Conservation (phyloP, 2,888 invertebrate genomes). For the Cantharis lateralis region DNA sequence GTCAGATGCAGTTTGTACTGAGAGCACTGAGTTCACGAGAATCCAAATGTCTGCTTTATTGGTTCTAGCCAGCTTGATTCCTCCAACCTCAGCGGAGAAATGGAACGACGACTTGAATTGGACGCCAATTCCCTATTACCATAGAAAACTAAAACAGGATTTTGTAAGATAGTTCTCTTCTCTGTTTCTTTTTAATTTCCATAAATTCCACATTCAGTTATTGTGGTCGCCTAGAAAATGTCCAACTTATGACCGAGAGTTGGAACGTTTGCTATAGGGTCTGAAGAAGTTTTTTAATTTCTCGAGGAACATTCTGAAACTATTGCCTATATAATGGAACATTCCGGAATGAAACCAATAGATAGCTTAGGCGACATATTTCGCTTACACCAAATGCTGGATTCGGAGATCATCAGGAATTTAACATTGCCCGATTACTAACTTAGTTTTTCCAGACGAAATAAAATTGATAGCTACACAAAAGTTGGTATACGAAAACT, state of each 20-base stretch:
- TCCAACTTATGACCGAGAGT: neutral
- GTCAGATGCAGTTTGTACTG: conserved; percentile 62
- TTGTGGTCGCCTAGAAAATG: neutral
- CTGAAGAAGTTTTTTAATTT: neutral
- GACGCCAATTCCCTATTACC: conserved; percentile 63
- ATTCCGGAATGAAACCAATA: neutral
- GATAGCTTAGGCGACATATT: neutral
- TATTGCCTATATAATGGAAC: neutral
- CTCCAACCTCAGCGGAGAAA: conserved; percentile 58
- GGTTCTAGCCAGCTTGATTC: conserved; percentile 71
- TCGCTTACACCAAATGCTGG: neutral
- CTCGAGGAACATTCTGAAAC: neutral
- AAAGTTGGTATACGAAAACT: neutral
- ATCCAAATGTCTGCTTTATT: conserved; percentile 73
- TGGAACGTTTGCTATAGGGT: neutral
- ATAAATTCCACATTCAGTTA: neutral
- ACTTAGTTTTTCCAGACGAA: neutral
- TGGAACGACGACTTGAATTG: conserved; percentile 65
- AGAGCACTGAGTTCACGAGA: conserved; percentile 71
- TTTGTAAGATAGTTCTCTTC: conserved; percentile 40
- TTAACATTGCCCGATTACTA: neutral
- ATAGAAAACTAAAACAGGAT: neutral
- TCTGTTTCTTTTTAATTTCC: no score
- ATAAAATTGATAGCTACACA: neutral
- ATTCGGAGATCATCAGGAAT: neutral